These are phyloP conservation scores for Heliconius melpomene DNA, from an alignment of 1,140 invertebrate species.

Conservation along the genomic window DNA sequence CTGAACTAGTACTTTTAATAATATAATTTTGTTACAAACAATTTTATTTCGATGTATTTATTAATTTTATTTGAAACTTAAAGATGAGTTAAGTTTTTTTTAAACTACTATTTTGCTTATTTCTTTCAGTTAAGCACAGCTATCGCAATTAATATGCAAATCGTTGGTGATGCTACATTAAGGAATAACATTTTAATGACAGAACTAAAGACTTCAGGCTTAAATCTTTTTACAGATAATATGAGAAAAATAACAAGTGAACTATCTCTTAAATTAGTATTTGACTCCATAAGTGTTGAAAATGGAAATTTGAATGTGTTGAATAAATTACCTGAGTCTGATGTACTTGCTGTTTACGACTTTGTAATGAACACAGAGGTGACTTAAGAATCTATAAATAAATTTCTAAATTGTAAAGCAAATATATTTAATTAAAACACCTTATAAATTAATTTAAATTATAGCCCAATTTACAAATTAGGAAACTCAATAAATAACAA, in stretches of 20 bases:
- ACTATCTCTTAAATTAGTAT: not conserved
- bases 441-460: too few relatives aligned
- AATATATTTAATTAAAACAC: too few relatives aligned
- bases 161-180: not conserved
- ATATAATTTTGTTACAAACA: too few relatives aligned
- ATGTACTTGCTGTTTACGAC: not conserved
- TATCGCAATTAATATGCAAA: constrained; percentile 1
- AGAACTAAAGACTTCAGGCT: not conserved
- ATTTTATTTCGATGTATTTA: too few relatives aligned
- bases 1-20: too few relatives aligned
- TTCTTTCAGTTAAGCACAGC: not conserved
- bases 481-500: too few relatives aligned
- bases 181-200: not conserved
- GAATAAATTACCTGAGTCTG: not conserved
- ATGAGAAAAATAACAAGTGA: not conserved
- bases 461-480: too few relatives aligned
- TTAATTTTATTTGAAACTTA: too few relatives aligned
- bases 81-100: too few relatives aligned
- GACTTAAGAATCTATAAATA: not conserved
- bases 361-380: not conserved
- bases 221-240: not conserved
- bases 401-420: too few relatives aligned
- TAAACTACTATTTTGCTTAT: not conserved
- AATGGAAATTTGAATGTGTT: not conserved
- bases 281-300: not conserved